A percentile compares a stretch with the other conserved stretches of the same genome.
These are phyloP conservation scores for Drosophila miranda DNA, from an alignment of 1,140 invertebrate genomes.

Conservation along the genomic window DNA sequence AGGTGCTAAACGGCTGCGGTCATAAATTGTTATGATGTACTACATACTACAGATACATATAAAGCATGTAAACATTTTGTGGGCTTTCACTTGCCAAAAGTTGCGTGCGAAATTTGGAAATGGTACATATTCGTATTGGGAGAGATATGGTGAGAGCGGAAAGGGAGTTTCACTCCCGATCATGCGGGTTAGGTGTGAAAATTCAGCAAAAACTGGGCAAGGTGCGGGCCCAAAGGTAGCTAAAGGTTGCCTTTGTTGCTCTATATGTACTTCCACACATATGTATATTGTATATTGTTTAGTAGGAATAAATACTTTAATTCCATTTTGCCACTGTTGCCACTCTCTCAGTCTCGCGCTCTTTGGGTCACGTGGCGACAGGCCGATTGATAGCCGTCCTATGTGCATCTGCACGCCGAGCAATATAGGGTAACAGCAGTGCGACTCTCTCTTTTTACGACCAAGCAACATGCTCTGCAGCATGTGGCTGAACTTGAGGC, in stretches of 20 bases:
- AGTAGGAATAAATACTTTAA: no score
- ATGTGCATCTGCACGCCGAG: no score
- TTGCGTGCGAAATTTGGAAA: slow-evolving; percentile 54
- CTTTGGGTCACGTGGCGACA: no score
- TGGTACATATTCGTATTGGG: slow-evolving; percentile 4
- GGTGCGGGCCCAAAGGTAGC: slow-evolving; percentile 15
- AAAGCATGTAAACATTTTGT: slow-evolving; percentile 55
- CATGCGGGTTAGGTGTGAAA: slow-evolving; percentile 41
- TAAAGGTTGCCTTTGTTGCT: not conserved
- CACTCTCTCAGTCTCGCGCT: no score
- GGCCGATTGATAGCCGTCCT: no score
- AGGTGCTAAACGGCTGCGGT: slow-evolving; percentile 67
- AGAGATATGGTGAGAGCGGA: slow-evolving; percentile 8
- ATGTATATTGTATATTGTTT: no score
- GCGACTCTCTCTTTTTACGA: no score
- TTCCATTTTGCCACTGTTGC: no score
- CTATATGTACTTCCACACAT: not conserved
- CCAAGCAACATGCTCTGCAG: no score
- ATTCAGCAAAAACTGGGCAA: slow-evolving; percentile 15
- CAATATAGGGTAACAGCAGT: no score
- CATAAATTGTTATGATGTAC: slow-evolving; percentile 54
- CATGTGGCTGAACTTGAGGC: no score
- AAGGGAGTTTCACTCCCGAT: slow-evolving; percentile 31
- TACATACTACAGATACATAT: no score
- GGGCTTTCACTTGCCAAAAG: slow-evolving; percentile 64